Evolutionary conservation across 2,797 vertebrate species (phyloP).

Genomic region (Mergus octosetaceus): DNA sequence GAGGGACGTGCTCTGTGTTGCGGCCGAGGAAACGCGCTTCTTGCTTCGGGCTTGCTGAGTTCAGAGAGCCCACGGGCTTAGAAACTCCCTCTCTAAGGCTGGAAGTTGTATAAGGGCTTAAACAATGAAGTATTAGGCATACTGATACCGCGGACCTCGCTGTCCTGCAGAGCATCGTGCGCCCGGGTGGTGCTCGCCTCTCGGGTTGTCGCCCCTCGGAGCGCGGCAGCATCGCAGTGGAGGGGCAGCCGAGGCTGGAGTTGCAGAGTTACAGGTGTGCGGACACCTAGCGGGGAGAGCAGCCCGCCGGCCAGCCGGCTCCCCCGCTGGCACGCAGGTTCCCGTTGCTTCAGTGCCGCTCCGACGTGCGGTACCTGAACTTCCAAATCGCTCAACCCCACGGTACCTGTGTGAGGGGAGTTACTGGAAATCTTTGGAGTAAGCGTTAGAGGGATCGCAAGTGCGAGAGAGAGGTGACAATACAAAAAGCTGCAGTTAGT

Average conservation of each 20-base stretch:
- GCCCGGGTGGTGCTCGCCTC: not conserved
- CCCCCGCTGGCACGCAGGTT: fast-evolving
- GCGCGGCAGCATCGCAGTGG: not conserved
- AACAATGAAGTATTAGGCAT: not conserved
- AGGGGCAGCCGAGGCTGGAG: not conserved
- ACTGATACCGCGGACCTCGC: not conserved
- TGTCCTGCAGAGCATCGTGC: not conserved
- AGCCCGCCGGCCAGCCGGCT: not conserved
- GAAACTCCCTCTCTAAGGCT: not conserved
- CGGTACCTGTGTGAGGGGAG: not conserved
- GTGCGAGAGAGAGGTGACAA: not conserved
- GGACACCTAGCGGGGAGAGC: conserved; percentile 61
- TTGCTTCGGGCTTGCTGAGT: too few relatives aligned
- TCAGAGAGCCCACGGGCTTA: not conserved
- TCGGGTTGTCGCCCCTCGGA: not conserved
- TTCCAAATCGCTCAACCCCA: not conserved
- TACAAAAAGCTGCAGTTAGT: not conserved
- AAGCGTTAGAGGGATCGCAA: not conserved
- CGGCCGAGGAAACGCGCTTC: too few relatives aligned
- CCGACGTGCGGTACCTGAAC: not conserved
- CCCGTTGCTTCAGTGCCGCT: not conserved
- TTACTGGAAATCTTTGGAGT: not conserved
- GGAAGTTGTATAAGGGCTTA: not conserved
- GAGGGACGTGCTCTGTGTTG: too few relatives aligned
- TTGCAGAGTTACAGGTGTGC: conserved; percentile 24